phyloP scores from a whole-genome alignment of 2,888 invertebrate genomes.

The Stenoptilia bipunctidactyla region DNA sequence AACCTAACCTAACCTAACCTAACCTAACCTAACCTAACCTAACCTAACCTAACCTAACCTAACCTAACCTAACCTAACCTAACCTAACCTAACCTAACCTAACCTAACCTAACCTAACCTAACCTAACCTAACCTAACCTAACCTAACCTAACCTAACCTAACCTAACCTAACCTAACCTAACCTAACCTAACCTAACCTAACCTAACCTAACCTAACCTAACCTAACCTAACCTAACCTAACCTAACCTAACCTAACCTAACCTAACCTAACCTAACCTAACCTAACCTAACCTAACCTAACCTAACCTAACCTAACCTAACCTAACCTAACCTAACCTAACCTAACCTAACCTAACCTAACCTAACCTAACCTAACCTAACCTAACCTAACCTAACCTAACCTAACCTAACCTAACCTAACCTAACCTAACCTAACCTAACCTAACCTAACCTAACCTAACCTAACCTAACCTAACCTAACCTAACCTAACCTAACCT shows the following conservation, averaged over 20 bases:
- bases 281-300: conserved; percentile 3
- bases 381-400: conserved; percentile 11
- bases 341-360: conserved; percentile 10
- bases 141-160: conserved; percentile 8
- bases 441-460: conserved; percentile 10
- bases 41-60: conserved; percentile 7
- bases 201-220: conserved; percentile 3
- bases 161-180: conserved; percentile 9
- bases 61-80: conserved; percentile 8
- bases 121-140: conserved; percentile 7
- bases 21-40: conserved; percentile 5
- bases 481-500: conserved; percentile 11
- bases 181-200: conserved; percentile 7
- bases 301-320: conserved; percentile 10
- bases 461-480: conserved; percentile 9
- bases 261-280: not conserved
- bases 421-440: conserved; percentile 11
- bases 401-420: conserved; percentile 11
- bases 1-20: conserved; percentile 5
- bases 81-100: conserved; percentile 8
- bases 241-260: conserved; percentile 1
- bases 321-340: conserved; percentile 11
- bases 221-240: not conserved
- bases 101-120: conserved; percentile 8
- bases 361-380: conserved; percentile 11